Evolutionary conservation across 1,140 invertebrate genomes (phyloP).

Genomic region (Philotrypesis tridentata): DNA sequence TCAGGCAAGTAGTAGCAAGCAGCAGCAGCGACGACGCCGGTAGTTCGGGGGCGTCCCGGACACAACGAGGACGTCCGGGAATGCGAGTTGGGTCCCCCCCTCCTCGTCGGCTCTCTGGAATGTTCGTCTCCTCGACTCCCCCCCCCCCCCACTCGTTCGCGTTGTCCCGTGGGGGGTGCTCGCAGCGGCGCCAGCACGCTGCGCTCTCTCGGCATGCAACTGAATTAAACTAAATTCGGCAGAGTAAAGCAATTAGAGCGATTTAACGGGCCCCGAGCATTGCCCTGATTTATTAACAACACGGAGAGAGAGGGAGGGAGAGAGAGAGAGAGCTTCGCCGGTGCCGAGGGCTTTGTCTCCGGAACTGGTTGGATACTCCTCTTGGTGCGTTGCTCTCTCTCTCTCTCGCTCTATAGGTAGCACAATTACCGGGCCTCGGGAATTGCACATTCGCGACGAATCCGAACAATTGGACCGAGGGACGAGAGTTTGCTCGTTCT

Average conservation of each 20-base stretch:
- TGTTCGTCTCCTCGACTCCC: not conserved
- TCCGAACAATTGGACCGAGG: slow-evolving; percentile 4
- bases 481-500: not conserved
- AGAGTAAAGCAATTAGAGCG: slow-evolving; percentile 64
- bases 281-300: slow-evolving; percentile 59
- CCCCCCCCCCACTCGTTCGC: too few species aligned
- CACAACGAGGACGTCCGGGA: not conserved
- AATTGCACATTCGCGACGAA: not conserved
- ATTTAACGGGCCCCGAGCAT: slow-evolving; percentile 61
- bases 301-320: too few species aligned
- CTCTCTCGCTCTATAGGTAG: slow-evolving; percentile 52
- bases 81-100: not conserved
- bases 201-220: slow-evolving; percentile 44
- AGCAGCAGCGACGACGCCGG: not conserved
- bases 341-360: not conserved
- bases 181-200: slow-evolving; percentile 35
- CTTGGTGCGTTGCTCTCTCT: too few species aligned
- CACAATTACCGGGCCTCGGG: slow-evolving; percentile 22
- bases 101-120: not conserved
- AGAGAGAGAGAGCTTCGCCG: too few species aligned
- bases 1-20: not conserved
- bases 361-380: not conserved
- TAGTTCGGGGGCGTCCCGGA: not conserved
- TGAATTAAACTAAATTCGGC: slow-evolving; percentile 65
- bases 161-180: slow-evolving; percentile 34